Conservation (phyloP, 2,113 vertebrate species). For the Ardeotis arabs region DNA sequence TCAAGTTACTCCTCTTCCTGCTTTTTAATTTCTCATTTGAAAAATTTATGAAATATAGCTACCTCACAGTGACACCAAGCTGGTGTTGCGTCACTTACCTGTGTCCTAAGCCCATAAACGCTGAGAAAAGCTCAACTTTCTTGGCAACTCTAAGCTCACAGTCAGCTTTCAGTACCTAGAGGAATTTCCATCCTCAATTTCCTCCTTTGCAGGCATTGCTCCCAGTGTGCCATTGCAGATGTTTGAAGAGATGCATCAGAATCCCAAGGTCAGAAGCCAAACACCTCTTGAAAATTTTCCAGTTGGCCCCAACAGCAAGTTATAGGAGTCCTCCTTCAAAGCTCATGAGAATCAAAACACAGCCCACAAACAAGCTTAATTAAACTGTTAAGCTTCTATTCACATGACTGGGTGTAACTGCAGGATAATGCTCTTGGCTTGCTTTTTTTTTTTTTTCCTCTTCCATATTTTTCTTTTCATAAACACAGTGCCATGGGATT, state of each 20-base stretch:
- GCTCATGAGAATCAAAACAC: neutral
- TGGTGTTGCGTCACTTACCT: neutral
- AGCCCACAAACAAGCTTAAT: constrained; percentile 24
- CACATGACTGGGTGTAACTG: constrained; percentile 11
- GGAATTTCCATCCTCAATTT: neutral
- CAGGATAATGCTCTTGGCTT: neutral
- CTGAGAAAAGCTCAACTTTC: neutral
- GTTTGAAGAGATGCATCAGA: neutral
- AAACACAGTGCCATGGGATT: constrained; percentile 7
- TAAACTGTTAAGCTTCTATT: constrained; percentile 52
- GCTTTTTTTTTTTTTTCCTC: rapidly evolving
- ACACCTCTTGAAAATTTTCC: neutral
- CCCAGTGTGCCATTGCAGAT: neutral
- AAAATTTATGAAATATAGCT: rapidly evolving
- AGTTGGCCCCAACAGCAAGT: neutral
- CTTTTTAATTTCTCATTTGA: neutral
- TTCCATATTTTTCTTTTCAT: neutral
- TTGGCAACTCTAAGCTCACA: neutral
- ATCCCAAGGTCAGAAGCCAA: neutral
- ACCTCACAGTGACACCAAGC: neutral
- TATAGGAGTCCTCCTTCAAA: neutral
- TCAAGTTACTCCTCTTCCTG: neutral
- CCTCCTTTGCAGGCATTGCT: neutral
- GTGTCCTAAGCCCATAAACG: too few relatives aligned
- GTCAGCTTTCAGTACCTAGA: neutral